Percentiles rank a stretch among this genome's conserved stretches.
These are phyloP conservation scores for Eulemur coronatus DNA, from an alignment of 2,797 vertebrate genomes.

Conservation along the genomic window DNA sequence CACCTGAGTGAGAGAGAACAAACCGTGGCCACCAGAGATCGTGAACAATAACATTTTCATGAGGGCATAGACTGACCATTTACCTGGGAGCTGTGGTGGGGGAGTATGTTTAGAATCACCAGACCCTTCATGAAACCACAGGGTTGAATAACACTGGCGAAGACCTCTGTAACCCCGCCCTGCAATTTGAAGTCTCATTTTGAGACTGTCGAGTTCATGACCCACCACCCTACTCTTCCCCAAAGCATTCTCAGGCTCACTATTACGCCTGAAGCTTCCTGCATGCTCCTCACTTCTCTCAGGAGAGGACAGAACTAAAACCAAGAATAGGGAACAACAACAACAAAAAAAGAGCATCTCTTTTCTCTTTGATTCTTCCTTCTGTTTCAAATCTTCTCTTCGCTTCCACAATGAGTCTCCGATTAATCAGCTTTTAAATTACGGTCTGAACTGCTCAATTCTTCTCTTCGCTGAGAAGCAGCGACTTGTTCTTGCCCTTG, in stretches of 20 bases:
- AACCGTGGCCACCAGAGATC: not conserved
- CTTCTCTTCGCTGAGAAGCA: not conserved
- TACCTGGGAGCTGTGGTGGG: not conserved
- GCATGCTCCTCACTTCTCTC: not conserved
- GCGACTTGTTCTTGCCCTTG: not conserved
- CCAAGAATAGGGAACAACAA: not conserved
- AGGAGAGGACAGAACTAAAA: not conserved
- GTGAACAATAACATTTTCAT: not conserved
- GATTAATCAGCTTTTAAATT: not conserved
- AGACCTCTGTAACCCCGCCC: not conserved
- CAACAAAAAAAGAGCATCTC: not conserved
- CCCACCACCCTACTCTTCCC: not conserved
- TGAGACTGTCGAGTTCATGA: not conserved
- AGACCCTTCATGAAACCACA: not conserved
- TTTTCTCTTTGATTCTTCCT: constrained; percentile 5
- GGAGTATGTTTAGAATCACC: not conserved
- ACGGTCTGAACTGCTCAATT: not conserved
- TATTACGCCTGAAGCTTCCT: not conserved
- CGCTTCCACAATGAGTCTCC: not conserved
- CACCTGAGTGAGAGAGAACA: constrained; percentile 1
- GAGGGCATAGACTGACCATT: not conserved
- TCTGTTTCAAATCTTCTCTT: constrained; percentile 11
- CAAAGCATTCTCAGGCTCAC: not conserved
- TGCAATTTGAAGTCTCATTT: not conserved
- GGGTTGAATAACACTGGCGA: not conserved